Base-by-base conservation (phyloP, 37 sponge, comb jelly and placozoan genomes). In the Amphimedon queenslandica region DNA sequence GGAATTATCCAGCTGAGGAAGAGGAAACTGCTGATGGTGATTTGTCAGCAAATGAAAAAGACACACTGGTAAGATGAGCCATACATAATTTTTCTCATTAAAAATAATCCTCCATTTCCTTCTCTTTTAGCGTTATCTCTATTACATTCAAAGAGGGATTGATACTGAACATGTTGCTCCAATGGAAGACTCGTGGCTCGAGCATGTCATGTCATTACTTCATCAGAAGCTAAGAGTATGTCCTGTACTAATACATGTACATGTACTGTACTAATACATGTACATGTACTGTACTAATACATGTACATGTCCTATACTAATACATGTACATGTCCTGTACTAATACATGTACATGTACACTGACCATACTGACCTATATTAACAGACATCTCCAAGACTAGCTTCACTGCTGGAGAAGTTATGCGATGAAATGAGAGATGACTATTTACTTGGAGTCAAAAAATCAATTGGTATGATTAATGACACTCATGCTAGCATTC, bases 151-250 rank as follows among this genome's bases (percentile, higher is more conserved):
- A 42, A 85, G 94, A 82, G 99, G 99, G 11, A 94, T 97, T 28
- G 99, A 97, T 78, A 97, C 99, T 4, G 89, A 88, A 27, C 95
- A 94, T 71, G 88, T 97, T 3, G 94, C 99, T 20, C 99, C 99
- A 2, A 78, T 97, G 87, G 99, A 97, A 61, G 99, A 97, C 67
- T 88, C 92, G 29, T 94, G 92, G 92, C 77, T 97, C 13, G 55
- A 53, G 13, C 58, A 91, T 64, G 87, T 94, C 1, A 79, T 97
- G 53, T 5, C 55, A 1, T 67, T 76, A 57, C 78, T 92, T 2
- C 69, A 60, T 6, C 23, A 11, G 24, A 60, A 60, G 28, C 68
- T 67, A 39, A 67, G 4, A 23, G 68, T 67, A 67, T 10, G 68
- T 27, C 31, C 64, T 24, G 64, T 8, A 28, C 8, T 8, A 61